phyloP scores from a whole-genome alignment of 2,113 vertebrate genomes.

The Rhea pennata region DNA sequence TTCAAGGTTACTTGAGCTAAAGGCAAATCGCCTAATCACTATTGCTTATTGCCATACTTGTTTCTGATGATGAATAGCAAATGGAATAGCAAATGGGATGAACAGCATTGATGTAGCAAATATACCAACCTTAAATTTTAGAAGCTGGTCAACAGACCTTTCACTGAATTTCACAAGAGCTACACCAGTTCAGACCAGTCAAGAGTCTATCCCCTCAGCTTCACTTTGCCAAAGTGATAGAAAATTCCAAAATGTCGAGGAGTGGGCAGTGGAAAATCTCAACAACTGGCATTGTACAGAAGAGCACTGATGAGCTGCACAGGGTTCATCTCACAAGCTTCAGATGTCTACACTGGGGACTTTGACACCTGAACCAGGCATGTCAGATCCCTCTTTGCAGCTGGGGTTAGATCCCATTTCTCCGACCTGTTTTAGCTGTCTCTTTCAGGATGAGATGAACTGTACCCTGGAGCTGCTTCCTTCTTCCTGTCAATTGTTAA shows the following conservation, averaged over 20 bases:
- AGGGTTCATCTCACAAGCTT: background rate
- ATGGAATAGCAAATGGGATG: no score
- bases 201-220: background rate
- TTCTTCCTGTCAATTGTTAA: background rate
- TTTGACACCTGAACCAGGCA: background rate
- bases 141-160: background rate
- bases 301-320: background rate
- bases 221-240: background rate
- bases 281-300: background rate
- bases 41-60: background rate
- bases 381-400: background rate
- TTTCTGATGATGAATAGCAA: background rate
- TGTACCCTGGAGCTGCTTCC: background rate
- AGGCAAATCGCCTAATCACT: background rate
- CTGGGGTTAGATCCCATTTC: background rate
- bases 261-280: background rate
- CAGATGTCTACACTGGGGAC: background rate
- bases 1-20: background rate
- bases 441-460: background rate
- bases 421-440: background rate
- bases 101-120: background rate
- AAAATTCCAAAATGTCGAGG: background rate
- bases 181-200: background rate
- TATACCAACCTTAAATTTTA: background rate
- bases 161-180: background rate